These are phyloP conservation scores for Pseudotriccus pelzelni DNA, from an alignment of 2,797 vertebrate genomes.

Conservation along the genomic window DNA sequence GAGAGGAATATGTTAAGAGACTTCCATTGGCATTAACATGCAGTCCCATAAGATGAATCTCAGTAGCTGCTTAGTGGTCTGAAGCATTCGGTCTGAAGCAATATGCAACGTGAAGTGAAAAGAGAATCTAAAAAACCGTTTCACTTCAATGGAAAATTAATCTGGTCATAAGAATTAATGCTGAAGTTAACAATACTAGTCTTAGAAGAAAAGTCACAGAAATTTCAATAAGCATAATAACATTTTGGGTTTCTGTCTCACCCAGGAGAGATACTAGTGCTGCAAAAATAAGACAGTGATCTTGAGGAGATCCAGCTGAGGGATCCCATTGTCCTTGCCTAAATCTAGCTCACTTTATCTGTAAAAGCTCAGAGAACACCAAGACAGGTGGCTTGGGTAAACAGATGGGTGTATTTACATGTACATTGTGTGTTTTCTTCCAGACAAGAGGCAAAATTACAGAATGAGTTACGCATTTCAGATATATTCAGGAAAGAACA, in stretches of 20 bases:
- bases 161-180: background rate
- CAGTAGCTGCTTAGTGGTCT: background rate
- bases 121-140: background rate
- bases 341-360: background rate
- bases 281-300: background rate
- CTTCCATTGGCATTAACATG: background rate
- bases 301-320: background rate
- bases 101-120: background rate
- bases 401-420: background rate
- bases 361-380: background rate
- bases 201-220: background rate
- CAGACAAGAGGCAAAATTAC: background rate
- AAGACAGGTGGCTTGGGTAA: background rate
- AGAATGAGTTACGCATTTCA: background rate
- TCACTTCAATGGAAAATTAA: background rate
- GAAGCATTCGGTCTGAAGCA: background rate
- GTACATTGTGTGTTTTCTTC: background rate
- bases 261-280: background rate
- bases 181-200: background rate
- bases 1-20: background rate
- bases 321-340: background rate
- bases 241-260: background rate
- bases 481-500: background rate
- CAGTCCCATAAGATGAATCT: background rate
- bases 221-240: background rate